Base-by-base conservation (phyloP, 37 sponge, comb jelly and placozoan genomes). In the Geodia barretti region DNA sequence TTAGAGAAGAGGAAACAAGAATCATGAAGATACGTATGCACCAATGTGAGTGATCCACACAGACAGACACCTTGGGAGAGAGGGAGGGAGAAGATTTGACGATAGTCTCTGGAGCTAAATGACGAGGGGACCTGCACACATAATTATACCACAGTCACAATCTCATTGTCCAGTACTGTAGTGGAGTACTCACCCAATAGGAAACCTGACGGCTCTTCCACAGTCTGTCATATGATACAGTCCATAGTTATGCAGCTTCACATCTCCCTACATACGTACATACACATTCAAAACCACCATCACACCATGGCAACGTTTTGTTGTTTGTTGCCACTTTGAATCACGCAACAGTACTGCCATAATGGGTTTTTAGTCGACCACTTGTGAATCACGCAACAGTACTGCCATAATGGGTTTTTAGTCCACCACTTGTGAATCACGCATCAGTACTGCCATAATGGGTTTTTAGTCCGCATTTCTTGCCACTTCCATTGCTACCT, bases 231-330 rank as follows among this genome's bases (percentile, higher is more conserved):
- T 84, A 81, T 92, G 76, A 61, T 92, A 96, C 41, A 98, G 60
- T 14, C 93, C 96, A 83, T 83, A 92, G 72, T 96, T 89, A 42
- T 78, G 78, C 39, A 98, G 72, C 67, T 98, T 98, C 24, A 89
- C 85, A 1, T 71, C 47, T 17, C 98, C 96, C 91, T 29, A 78
- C 66, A 17, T 28, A 67, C 36, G n/a, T 28, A 54, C 75, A 54
- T 60, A 75, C 60, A 54, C 60, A 54, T 14, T 26, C 59, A 26
- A n/a, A n/a, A n/a, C n/a, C n/a, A n/a, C n/a, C n/a, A n/a, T n/a
- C n/a, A n/a, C n/a, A n/a, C n/a, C n/a, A n/a, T n/a, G n/a, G n/a
- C n/a, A n/a, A n/a, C n/a, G n/a, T n/a, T n/a, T n/a, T n/a, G n/a
- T n/a, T n/a, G n/a, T n/a, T n/a, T n/a, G n/a, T n/a, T n/a, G n/a